A percentile compares a stretch with the other conserved stretches of the same genome.
Conservation (phyloP, 2,797 vertebrate species). For the Astyanax mexicanus region DNA sequence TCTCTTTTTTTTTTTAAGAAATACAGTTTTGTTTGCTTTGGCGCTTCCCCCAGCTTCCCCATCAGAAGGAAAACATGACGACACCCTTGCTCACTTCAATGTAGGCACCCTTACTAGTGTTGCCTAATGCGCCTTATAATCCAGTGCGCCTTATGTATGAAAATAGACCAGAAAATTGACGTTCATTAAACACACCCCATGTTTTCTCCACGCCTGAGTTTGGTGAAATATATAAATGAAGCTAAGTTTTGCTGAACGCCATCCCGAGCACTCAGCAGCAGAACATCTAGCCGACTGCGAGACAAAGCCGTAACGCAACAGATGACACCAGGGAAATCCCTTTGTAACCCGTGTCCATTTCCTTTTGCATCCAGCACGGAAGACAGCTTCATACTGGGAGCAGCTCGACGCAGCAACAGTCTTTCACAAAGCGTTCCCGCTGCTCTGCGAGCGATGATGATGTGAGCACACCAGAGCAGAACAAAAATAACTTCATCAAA, state of each 20-base stretch:
- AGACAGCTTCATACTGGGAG: constrained; percentile 15
- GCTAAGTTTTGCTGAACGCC: constrained; percentile 35
- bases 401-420: background rate
- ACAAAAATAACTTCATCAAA: constrained; percentile 21
- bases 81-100: too few species aligned
- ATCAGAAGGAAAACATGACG: too few species aligned
- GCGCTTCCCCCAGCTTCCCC: too few species aligned
- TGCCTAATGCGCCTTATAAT: too few species aligned
- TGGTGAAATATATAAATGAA: constrained; percentile 64
- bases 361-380: background rate
- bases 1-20: too few species aligned
- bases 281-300: constrained; percentile 28
- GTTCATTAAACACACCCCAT: too few species aligned
- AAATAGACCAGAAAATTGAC: too few species aligned
- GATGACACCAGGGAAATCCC: constrained; percentile 30
- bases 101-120: too few species aligned
- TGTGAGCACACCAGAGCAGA: background rate
- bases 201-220: constrained; percentile 51
- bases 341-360: constrained; percentile 20
- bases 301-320: constrained; percentile 18
- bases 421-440: background rate
- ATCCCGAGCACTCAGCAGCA: constrained; percentile 31
- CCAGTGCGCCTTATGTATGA: too few species aligned
- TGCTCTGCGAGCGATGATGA: background rate
- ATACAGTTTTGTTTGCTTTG: too few species aligned